A percentile compares a stretch with the other conserved stretches of the same genome.
Evolutionary conservation across 2,888 invertebrate genomes (phyloP).

Genomic region (Platycheirus rosarum): DNA sequence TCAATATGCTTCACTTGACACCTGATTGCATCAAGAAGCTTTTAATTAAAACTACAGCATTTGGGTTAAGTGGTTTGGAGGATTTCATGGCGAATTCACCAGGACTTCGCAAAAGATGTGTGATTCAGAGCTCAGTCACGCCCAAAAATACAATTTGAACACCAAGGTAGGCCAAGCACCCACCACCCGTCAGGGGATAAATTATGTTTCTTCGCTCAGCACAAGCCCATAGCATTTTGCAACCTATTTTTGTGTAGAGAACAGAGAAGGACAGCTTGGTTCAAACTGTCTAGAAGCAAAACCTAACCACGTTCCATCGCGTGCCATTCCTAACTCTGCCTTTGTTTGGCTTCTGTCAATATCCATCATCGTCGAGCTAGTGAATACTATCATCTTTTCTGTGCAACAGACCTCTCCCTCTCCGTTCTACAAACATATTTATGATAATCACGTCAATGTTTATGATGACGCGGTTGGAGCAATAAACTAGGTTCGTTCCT

Average conservation of each 20-base stretch:
- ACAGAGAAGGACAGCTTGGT: too few relatives aligned
- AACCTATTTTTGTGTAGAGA: too few relatives aligned
- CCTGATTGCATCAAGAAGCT: conserved; percentile 18
- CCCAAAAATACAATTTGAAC: conserved; percentile 24
- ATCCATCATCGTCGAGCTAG: conserved; percentile 50
- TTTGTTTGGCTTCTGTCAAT: conserved; percentile 71
- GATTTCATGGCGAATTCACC: background rate
- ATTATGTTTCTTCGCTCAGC: conserved; percentile 16
- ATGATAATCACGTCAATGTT: conserved; percentile 68
- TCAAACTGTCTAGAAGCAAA: too few relatives aligned
- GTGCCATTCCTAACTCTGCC: conserved; percentile 48
- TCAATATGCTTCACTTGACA: background rate
- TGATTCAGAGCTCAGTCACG: conserved; percentile 14
- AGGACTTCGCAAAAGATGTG: too few relatives aligned
- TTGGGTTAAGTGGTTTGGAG: conserved; percentile 5
- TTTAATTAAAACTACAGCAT: conserved; percentile 45
- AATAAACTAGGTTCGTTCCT: conserved; percentile 45
- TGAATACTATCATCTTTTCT: conserved; percentile 44
- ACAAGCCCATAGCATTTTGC: conserved; percentile 40
- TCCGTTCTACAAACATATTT: background rate
- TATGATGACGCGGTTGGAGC: conserved; percentile 58
- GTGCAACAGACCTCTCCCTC: background rate
- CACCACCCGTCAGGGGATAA: conserved; percentile 35
- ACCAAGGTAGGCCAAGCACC: conserved; percentile 38
- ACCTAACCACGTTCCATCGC: conserved; percentile 48